Evolutionary conservation across 2,888 invertebrate genomes (phyloP).

Genomic region (Synanthedon andrenaeformis): DNA sequence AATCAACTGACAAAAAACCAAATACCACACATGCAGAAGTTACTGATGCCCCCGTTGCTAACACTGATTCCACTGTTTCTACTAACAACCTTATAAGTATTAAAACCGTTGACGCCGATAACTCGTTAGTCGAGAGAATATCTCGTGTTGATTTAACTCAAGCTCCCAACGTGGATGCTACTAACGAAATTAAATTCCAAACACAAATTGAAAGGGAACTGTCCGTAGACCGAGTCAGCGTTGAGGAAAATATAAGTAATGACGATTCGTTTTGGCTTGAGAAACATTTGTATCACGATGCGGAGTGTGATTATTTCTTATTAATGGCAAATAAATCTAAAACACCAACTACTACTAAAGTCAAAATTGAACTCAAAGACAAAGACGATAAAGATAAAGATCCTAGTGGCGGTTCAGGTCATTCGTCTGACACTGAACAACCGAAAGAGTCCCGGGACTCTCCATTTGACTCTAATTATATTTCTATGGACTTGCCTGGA

Average conservation of each 20-base stretch:
- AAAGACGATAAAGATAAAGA: conserved; percentile 73
- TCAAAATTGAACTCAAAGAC: conserved; percentile 35
- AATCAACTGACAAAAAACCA: conserved; percentile 13
- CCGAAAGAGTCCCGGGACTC: conserved; percentile 34
- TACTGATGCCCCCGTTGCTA: conserved; percentile 19
- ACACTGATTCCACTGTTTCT: conserved; percentile 21
- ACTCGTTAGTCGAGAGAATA: conserved; percentile 26
- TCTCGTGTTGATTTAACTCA: conserved; percentile 13
- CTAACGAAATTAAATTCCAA: conserved; percentile 11
- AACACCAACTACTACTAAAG: conserved; percentile 23
- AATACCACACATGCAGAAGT: not conserved
- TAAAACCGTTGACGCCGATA: conserved; percentile 72
- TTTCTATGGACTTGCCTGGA: conserved; percentile 81
- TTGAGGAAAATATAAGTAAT: conserved; percentile 38
- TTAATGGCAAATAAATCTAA: conserved; percentile 58
- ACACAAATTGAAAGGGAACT: conserved; percentile 5
- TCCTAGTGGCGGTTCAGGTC: conserved; percentile 72
- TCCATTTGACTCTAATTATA: conserved; percentile 70
- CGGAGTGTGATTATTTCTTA: conserved; percentile 73
- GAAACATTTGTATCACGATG: conserved; percentile 74
- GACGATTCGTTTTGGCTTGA: conserved; percentile 73
- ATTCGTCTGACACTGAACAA: conserved; percentile 52
- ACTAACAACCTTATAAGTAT: conserved; percentile 45
- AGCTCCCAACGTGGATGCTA: conserved; percentile 7
- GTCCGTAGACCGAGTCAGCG: conserved; percentile 8